These are phyloP conservation scores for Aphelinus certus DNA, from an alignment of 1,140 invertebrate species.

Conservation along the genomic window DNA sequence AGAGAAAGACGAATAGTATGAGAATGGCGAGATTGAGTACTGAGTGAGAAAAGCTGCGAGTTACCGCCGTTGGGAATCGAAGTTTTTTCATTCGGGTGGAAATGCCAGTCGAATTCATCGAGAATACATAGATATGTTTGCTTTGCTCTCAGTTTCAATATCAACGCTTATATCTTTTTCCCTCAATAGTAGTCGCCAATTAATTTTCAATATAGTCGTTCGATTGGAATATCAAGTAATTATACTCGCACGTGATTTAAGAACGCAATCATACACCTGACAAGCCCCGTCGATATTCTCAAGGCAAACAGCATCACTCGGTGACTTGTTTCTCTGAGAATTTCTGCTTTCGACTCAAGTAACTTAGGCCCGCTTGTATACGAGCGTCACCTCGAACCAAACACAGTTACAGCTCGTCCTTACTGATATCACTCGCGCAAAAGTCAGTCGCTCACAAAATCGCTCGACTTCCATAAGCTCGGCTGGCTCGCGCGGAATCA, in stretches of 20 bases:
- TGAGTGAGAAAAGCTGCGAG: slow-evolving; percentile 14
- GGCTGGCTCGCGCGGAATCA: not conserved
- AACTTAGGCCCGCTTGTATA: too few species aligned
- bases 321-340: too few species aligned
- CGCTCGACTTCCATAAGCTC: slow-evolving; percentile 7
- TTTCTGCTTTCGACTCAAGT: too few species aligned
- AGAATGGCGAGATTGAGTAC: not conserved
- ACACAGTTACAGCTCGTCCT: too few species aligned
- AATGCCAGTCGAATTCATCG: slow-evolving; percentile 32
- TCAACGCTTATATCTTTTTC: slow-evolving; percentile 24
- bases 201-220: too few species aligned
- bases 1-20: slow-evolving; percentile 7
- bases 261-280: too few species aligned
- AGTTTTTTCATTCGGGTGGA: slow-evolving; percentile 40
- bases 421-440: too few species aligned
- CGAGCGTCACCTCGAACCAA: too few species aligned
- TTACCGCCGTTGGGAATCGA: slow-evolving; percentile 38
- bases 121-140: slow-evolving; percentile 9
- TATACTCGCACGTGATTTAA: too few species aligned
- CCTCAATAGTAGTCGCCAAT: not conserved
- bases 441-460: slow-evolving; percentile 8
- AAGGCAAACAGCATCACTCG: too few species aligned
- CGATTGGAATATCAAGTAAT: too few species aligned
- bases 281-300: too few species aligned
- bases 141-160: not conserved